Conservation (phyloP, 35 echinoderm and acorn worm genomes). For the Apostichopus parvimensis region DNA sequence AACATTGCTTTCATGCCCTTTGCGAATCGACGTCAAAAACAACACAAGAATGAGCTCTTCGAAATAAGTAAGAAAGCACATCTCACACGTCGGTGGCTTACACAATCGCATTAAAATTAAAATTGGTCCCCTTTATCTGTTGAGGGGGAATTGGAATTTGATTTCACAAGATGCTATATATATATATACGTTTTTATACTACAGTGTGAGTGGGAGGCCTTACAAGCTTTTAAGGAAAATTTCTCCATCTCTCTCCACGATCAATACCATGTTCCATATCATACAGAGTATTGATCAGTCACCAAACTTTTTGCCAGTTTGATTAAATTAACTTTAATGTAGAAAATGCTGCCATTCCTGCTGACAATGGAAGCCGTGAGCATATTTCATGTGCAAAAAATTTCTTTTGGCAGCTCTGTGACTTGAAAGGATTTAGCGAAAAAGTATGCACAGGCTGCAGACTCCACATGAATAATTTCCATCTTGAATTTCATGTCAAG, state of each 20-base stretch:
- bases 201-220: neutral
- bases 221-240: neutral
- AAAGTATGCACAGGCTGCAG: no score
- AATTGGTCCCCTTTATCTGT: neutral
- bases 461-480: constrained; percentile 1
- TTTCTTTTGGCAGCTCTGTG: neutral
- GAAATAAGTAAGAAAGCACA: neutral
- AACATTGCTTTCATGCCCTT: no score
- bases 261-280: neutral
- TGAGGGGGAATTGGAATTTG: neutral
- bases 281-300: neutral
- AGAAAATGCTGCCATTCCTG: neutral
- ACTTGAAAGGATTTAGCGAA: neutral
- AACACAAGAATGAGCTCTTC: neutral
- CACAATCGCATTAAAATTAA: neutral
- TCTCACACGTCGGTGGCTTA: neutral
- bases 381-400: neutral
- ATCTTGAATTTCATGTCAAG: neutral
- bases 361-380: neutral
- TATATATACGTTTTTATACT: neutral
- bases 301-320: neutral
- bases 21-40: neutral
- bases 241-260: neutral
- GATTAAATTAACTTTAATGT: constrained; percentile 1
- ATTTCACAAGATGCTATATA: neutral